Percentiles rank a stretch among this genome's conserved stretches.
These are phyloP conservation scores for Elysia crispata DNA, from an alignment of 2,888 invertebrate genomes.

Conservation along the genomic window DNA sequence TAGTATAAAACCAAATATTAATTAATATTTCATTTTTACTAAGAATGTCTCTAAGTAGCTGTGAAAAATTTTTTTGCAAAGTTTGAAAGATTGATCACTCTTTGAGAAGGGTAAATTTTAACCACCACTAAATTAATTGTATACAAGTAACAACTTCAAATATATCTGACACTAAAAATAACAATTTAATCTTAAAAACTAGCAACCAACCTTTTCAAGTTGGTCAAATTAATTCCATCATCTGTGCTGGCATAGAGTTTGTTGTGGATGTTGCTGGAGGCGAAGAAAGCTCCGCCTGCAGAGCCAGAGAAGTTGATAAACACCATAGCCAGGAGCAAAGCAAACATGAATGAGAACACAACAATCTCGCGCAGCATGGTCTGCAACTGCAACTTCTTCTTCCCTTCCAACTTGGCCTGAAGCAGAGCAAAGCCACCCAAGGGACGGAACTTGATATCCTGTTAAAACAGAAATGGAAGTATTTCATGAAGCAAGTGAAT, in stretches of 20 bases:
- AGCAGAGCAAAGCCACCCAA: slow-evolving; percentile 72
- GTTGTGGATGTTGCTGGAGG: slow-evolving; percentile 57
- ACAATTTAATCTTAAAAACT: no score
- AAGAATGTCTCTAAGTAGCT: no score
- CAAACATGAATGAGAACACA: slow-evolving; percentile 66
- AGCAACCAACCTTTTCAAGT: slow-evolving; percentile 27
- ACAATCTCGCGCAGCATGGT: slow-evolving; percentile 65
- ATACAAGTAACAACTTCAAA: no score
- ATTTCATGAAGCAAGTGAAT: no score
- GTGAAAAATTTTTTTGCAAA: no score
- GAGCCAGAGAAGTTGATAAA: slow-evolving; percentile 60
- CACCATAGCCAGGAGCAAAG: slow-evolving; percentile 64
- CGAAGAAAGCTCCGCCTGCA: slow-evolving; percentile 49
- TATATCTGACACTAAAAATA: no score
- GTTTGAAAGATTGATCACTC: no score
- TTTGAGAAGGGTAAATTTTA: no score
- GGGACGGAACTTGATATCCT: slow-evolving; percentile 71
- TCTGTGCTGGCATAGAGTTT: slow-evolving; percentile 52
- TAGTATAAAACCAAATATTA: no score
- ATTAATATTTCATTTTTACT: no score
- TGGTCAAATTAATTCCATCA: slow-evolving; percentile 40
- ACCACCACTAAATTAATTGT: no score
- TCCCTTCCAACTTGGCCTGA: slow-evolving; percentile 70
- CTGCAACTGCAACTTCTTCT: slow-evolving; percentile 66
- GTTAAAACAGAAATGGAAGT: slow-evolving; percentile 1